phyloP scores from a whole-genome alignment of 2,113 vertebrate species.

The Centropus bengalensis region DNA sequence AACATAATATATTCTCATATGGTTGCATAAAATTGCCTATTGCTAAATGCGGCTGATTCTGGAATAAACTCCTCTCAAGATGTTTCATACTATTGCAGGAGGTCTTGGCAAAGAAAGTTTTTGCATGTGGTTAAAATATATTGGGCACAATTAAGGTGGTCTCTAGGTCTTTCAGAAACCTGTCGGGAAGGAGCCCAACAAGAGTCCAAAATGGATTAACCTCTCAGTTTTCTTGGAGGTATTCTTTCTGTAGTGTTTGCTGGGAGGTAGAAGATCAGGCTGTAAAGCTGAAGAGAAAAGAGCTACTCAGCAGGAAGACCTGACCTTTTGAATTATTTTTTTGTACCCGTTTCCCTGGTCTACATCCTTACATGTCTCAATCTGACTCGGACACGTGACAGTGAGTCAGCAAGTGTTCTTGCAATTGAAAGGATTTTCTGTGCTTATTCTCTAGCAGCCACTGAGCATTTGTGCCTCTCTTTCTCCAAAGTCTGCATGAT shows the following conservation, averaged over 20 bases:
- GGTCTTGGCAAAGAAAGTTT: background rate
- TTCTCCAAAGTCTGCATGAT: background rate
- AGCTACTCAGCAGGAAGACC: background rate
- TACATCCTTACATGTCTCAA: fast-evolving
- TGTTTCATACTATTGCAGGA: background rate
- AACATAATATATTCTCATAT: background rate
- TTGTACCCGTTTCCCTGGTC: background rate
- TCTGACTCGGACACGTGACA: background rate
- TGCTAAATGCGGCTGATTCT: background rate
- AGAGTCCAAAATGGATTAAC: background rate
- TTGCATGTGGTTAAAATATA: background rate
- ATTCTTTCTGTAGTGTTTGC: background rate
- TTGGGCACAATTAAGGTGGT: background rate
- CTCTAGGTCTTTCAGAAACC: background rate
- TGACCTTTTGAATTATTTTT: background rate
- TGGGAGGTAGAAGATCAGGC: background rate
- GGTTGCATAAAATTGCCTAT: background rate
- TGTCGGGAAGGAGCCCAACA: background rate
- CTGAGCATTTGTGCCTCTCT: background rate
- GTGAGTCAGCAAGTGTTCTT: background rate
- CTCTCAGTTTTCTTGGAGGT: background rate
- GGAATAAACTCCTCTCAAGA: background rate
- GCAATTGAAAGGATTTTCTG: background rate
- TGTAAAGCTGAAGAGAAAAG: background rate
- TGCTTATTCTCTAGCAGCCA: background rate